A percentile compares a stretch with the other conserved stretches of the same genome.
Evolutionary conservation across 1,140 invertebrate genomes (phyloP).

Genomic region (Argopecten irradians): DNA sequence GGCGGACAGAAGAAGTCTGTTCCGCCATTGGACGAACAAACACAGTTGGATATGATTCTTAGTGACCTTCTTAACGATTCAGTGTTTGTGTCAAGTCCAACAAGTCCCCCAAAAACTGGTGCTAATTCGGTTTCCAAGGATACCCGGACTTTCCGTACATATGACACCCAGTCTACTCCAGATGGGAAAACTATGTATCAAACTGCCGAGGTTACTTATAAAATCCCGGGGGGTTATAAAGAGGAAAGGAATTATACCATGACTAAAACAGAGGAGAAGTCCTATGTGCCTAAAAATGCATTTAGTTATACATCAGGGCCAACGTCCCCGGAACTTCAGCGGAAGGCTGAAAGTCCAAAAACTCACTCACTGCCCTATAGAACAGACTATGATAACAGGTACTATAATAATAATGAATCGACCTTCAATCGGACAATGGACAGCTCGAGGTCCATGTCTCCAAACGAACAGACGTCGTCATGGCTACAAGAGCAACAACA

Average conservation of each 20-base stretch:
- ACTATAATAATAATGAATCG: conserved; percentile 45
- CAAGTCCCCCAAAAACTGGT: conserved; percentile 52
- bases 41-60: conserved; percentile 74
- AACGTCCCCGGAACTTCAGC: conserved; percentile 56
- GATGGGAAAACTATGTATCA: conserved; percentile 65
- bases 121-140: conserved; percentile 61
- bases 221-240: conserved; percentile 62
- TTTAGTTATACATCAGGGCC: conserved; percentile 59
- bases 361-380: conserved; percentile 67
- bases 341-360: conserved; percentile 50
- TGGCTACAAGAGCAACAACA: conserved; percentile 77
- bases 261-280: conserved; percentile 58
- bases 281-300: conserved; percentile 57
- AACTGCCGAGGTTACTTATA: conserved; percentile 68
- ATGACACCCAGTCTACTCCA: conserved; percentile 55
- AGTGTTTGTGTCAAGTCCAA: conserved; percentile 57
- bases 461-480: conserved; percentile 59
- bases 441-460: conserved; percentile 46
- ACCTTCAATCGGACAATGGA: conserved; percentile 55
- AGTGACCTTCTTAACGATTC: conserved; percentile 74
- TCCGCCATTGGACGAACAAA: conserved; percentile 70
- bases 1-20: conserved; percentile 51
- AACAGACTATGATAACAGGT: conserved; percentile 69
- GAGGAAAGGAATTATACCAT: conserved; percentile 66
- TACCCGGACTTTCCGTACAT: conserved; percentile 66